A percentile compares a stretch with the other conserved stretches of the same genome.
Conservation (phyloP, 2,113 vertebrate species). For the Hippocampus guttulatus region DNA sequence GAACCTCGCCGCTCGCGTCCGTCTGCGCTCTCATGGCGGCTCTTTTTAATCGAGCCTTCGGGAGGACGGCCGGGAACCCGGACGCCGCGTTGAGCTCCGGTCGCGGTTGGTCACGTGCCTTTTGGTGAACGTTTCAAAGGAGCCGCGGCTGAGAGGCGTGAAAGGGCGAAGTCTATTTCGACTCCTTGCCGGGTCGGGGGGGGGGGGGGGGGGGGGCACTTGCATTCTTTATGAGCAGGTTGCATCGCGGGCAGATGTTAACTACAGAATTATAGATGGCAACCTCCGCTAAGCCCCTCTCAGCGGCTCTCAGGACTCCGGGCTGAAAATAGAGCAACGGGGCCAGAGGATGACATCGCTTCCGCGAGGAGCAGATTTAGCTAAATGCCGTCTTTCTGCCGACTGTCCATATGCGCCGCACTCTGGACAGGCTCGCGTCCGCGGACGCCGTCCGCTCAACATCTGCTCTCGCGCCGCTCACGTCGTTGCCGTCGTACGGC, state of each 20-base stretch:
- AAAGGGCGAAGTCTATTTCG: neutral
- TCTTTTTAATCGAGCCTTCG: no score
- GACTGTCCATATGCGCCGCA: constrained; percentile 51
- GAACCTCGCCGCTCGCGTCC: neutral
- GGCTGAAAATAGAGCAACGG: constrained; percentile 66
- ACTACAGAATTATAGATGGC: constrained; percentile 64
- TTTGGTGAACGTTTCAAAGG: neutral
- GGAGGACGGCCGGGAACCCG: no score
- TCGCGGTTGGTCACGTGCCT: no score
- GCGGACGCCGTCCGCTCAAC: neutral
- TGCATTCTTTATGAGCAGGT: constrained; percentile 21
- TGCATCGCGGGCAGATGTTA: constrained; percentile 60
- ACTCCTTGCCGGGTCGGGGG: neutral
- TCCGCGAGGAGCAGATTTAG: constrained; percentile 54
- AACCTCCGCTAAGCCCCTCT: constrained; percentile 65
- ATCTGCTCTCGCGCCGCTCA: constrained; percentile 21
- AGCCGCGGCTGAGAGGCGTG: neutral
- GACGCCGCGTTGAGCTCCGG: no score
- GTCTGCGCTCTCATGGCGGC: no score
- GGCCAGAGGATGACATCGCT: constrained; percentile 47
- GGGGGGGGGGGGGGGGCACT: constrained; percentile 2
- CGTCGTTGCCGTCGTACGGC: neutral
- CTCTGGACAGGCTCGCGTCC: constrained; percentile 2
- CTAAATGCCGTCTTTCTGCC: constrained; percentile 53
- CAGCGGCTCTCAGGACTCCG: constrained; percentile 67